Evolutionary conservation across 2,113 vertebrate species (phyloP).

Genomic region (Cheirogaleus medius): DNA sequence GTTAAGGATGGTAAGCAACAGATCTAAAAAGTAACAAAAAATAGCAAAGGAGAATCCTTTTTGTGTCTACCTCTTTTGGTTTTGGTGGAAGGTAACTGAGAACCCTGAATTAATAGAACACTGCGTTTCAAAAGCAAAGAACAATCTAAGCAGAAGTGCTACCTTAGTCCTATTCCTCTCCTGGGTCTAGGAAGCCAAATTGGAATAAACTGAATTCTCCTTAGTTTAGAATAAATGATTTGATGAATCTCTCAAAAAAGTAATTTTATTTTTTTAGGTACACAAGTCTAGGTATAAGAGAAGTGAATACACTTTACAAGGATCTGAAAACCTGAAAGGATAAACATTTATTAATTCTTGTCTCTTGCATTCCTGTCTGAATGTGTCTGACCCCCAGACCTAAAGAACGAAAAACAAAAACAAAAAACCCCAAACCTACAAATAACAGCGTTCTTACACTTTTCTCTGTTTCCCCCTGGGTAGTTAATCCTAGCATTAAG

Average conservation of each 20-base stretch:
- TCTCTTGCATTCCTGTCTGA: not conserved
- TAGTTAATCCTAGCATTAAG: not conserved
- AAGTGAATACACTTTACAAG: not conserved
- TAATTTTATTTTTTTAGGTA: not conserved
- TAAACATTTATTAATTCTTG: not conserved
- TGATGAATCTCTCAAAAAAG: not conserved
- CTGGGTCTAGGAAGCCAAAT: not conserved
- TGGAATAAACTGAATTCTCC: not conserved
- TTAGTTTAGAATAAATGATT: slow-evolving; percentile 4
- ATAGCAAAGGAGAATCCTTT: not conserved
- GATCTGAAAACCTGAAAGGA: not conserved
- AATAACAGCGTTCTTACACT: not conserved
- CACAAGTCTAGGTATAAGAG: not conserved
- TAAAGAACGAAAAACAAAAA: not conserved
- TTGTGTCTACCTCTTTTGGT: not conserved
- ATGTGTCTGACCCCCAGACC: not conserved
- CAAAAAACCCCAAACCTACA: not conserved
- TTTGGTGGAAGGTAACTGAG: not conserved
- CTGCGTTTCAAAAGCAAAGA: not conserved
- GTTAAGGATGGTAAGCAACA: not conserved
- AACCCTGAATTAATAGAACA: not conserved
- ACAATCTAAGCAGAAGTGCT: not conserved
- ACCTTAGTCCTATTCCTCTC: not conserved
- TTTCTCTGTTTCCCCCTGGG: not conserved
- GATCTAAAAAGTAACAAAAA: not conserved